A percentile compares a stretch with the other conserved stretches of the same genome.
phyloP scores from a whole-genome alignment of 2,888 invertebrate genomes.

The Agrotis exclamationis region DNA sequence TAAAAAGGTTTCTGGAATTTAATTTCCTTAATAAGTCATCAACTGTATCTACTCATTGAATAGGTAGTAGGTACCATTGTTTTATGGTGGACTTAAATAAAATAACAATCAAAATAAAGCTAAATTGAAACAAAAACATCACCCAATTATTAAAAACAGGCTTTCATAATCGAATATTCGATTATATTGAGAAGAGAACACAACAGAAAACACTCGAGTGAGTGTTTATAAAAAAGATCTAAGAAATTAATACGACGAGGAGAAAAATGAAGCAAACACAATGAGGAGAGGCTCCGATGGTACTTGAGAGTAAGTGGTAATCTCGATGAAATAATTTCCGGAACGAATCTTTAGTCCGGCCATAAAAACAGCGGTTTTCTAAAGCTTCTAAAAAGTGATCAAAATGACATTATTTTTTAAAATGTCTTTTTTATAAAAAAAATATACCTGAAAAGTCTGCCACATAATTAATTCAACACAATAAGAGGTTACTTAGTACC shows the following conservation, averaged over 20 bases:
- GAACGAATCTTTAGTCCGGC: conserved; percentile 73
- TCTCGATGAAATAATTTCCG: conserved; percentile 82
- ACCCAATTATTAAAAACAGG: neutral
- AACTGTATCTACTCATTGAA: no score
- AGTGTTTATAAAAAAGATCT: conserved; percentile 69
- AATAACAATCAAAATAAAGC: neutral
- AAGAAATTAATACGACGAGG: conserved; percentile 71
- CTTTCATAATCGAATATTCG: conserved; percentile 15
- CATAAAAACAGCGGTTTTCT: conserved; percentile 42
- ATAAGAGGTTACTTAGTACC: no score
- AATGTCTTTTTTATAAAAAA: no score
- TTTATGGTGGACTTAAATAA: neutral
- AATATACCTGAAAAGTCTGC: no score
- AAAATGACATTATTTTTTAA: no score
- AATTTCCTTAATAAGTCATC: no score
- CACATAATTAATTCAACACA: no score
- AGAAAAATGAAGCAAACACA: conserved; percentile 65
- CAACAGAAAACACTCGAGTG: conserved; percentile 42
- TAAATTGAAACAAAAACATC: no score
- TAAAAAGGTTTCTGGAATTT: no score
- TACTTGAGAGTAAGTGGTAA: conserved; percentile 79
- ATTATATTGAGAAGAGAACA: conserved; percentile 24
- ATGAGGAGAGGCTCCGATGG: conserved; percentile 62
- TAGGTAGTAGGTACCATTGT: neutral
- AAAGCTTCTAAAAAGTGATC: no score